Conservation (phyloP, 2,888 invertebrate genomes). For the Lymantria monacha region DNA sequence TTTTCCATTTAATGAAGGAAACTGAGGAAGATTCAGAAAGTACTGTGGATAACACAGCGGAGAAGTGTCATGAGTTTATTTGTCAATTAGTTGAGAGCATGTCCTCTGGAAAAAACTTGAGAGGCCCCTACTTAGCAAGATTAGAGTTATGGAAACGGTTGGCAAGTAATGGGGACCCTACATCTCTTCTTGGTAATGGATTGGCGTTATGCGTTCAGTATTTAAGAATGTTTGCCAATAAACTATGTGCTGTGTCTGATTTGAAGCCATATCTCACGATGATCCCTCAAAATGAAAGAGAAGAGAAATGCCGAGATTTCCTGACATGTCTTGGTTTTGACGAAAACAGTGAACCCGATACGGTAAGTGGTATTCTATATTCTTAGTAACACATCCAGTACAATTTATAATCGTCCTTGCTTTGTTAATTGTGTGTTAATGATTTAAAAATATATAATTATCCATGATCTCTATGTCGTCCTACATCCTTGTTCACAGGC, state of each 20-base stretch:
- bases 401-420: too few species aligned
- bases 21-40: constrained; percentile 44
- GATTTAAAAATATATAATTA: too few species aligned
- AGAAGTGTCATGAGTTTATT: constrained; percentile 72
- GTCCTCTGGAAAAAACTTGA: constrained; percentile 72
- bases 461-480: too few species aligned
- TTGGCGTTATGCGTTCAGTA: constrained; percentile 89
- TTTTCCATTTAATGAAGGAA: constrained; percentile 83
- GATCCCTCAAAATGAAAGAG: constrained; percentile 84
- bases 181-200: constrained; percentile 82
- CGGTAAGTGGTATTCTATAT: constrained; percentile 66
- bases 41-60: constrained; percentile 63
- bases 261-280: constrained; percentile 88
- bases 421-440: too few species aligned
- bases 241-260: constrained; percentile 93
- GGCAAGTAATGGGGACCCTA: constrained; percentile 78
- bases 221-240: constrained; percentile 91
- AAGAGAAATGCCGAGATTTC: constrained; percentile 82
- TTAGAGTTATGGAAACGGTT: constrained; percentile 88
- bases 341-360: constrained; percentile 84
- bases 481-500: too few species aligned
- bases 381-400: too few species aligned
- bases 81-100: constrained; percentile 77
- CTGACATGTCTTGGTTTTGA: constrained; percentile 85
- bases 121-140: constrained; percentile 93